These are phyloP conservation scores for Netelia virgata DNA, from an alignment of 2,888 invertebrate genomes.

Conservation along the genomic window DNA sequence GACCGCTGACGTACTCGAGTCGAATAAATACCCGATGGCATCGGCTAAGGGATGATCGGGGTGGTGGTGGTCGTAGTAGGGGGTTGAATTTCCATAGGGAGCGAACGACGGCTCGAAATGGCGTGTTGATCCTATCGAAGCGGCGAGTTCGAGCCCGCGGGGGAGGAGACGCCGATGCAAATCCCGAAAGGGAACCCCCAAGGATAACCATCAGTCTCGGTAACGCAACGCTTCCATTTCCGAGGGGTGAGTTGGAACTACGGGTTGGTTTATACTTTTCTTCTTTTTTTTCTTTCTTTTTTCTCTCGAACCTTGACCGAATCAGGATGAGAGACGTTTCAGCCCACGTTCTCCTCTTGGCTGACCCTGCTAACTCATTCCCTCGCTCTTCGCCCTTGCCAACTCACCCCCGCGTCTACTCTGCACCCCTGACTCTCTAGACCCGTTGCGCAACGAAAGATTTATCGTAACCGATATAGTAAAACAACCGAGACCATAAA, in stretches of 20 bases:
- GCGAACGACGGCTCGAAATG: constrained; percentile 22
- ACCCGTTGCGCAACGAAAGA: constrained; percentile 17
- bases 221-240: constrained; percentile 42
- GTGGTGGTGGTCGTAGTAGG: background rate
- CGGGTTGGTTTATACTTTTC: background rate
- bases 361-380: background rate
- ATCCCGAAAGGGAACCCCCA: constrained; percentile 61
- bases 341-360: constrained; percentile 36
- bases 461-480: constrained; percentile 37
- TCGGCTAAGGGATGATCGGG: background rate
- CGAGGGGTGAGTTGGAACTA: too few relatives aligned
- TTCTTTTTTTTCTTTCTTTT: constrained; percentile 10
- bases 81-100: constrained; percentile 23
- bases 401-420: too few relatives aligned
- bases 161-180: constrained; percentile 66
- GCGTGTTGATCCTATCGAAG: constrained; percentile 68
- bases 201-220: constrained; percentile 66
- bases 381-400: too few relatives aligned
- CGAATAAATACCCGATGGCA: constrained; percentile 12
- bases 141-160: constrained; percentile 37
- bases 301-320: constrained; percentile 67
- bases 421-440: too few relatives aligned
- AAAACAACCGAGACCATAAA: constrained; percentile 1
- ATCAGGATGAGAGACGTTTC: constrained; percentile 53
- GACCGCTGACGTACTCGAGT: background rate